phyloP scores from a whole-genome alignment of 2,797 vertebrate species.

The Threskiornis aethiopicus region DNA sequence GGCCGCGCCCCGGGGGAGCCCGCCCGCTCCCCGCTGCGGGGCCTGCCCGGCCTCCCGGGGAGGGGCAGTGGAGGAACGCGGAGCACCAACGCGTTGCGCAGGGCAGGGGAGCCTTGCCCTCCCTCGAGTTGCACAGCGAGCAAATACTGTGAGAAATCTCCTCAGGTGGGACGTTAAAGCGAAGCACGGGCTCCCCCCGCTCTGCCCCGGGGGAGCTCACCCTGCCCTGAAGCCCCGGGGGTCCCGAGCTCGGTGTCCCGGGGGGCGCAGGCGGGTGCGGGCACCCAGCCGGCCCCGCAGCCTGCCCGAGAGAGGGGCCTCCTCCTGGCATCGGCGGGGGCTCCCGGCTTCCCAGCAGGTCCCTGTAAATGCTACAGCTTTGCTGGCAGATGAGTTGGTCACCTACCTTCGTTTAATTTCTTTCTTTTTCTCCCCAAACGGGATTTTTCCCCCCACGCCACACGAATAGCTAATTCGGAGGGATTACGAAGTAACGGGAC shows the following conservation, averaged over 20 bases:
- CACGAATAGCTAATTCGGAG: neutral
- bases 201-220: too few species aligned
- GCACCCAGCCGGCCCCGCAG: neutral
- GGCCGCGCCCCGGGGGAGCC: neutral
- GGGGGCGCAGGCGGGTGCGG: neutral
- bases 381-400: neutral
- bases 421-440: neutral
- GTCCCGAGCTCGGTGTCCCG: neutral
- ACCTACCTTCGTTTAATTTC: neutral
- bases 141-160: neutral
- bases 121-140: neutral
- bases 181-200: neutral
- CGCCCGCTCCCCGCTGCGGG: too few species aligned
- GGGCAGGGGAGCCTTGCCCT: neutral
- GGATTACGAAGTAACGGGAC: neutral
- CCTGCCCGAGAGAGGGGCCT: neutral
- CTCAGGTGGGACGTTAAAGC: neutral
- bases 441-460: fast-evolving
- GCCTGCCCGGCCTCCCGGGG: neutral
- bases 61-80: neutral
- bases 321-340: neutral
- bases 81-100: neutral
- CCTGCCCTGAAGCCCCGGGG: too few species aligned
- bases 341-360: neutral
- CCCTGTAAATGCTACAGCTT: neutral